Conservation (phyloP, 2,797 vertebrate species). For the Coccyzus lansbergi region DNA sequence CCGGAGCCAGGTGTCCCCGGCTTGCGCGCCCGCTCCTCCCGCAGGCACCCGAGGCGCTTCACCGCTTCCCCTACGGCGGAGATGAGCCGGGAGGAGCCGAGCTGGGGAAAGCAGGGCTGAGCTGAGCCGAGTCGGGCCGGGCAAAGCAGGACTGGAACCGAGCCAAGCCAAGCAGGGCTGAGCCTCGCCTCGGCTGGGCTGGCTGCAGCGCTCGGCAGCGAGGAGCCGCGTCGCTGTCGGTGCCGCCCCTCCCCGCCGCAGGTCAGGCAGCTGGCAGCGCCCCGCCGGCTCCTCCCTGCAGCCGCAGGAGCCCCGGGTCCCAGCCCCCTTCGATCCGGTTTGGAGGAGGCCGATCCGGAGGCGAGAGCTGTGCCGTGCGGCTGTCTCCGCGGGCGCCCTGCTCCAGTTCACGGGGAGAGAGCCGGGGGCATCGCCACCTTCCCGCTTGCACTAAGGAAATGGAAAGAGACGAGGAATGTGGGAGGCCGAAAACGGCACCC, state of each 20-base stretch:
- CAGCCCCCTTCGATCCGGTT: not conserved
- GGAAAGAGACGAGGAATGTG: not conserved
- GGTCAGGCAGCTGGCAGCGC: not conserved
- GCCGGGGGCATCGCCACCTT: fast-evolving
- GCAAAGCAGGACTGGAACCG: too few relatives aligned
- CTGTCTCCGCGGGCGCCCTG: not conserved
- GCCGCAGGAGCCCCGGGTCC: not conserved
- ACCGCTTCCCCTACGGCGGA: not conserved
- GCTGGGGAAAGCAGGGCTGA: not conserved
- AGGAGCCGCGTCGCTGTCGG: not conserved
- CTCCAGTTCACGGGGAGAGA: fast-evolving
- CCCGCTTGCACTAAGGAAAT: fast-evolving
- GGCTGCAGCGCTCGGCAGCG: too few relatives aligned
- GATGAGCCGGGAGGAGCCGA: not conserved
- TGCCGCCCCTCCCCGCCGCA: not conserved
- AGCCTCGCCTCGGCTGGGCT: too few relatives aligned
- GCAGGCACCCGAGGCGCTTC: not conserved
- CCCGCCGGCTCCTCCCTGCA: slow-evolving; percentile 13
- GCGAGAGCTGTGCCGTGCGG: not conserved
- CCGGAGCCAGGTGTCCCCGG: not conserved
- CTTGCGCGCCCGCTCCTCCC: not conserved
- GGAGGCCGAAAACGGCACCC: not conserved
- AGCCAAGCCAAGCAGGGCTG: not conserved
- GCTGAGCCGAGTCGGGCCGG: not conserved
- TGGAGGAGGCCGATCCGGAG: not conserved